phyloP scores from a whole-genome alignment of 2,113 vertebrate species.

The Pygoscelis antarcticus region DNA sequence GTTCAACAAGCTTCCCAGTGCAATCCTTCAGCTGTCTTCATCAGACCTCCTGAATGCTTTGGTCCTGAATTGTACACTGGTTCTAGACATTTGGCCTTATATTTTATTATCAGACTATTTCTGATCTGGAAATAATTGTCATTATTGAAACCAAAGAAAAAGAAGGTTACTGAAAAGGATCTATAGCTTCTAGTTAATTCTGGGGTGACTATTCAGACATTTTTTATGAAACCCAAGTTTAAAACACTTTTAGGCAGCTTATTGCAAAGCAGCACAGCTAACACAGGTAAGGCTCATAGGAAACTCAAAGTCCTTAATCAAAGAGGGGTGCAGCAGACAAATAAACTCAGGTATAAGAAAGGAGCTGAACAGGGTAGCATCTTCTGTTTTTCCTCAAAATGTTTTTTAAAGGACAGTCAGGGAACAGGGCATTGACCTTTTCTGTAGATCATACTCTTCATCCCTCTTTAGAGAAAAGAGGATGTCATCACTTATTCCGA shows the following conservation, averaged over 20 bases:
- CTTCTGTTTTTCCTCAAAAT: background rate
- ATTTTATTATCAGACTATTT: background rate
- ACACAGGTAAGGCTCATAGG: background rate
- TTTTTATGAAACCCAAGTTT: background rate
- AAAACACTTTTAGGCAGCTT: background rate
- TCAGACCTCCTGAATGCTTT: background rate
- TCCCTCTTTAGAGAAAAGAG: background rate
- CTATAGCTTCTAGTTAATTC: background rate
- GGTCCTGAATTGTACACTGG: background rate
- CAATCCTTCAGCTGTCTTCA: background rate
- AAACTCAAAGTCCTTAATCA: background rate
- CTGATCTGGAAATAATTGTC: background rate
- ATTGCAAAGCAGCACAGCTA: background rate
- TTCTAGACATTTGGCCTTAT: background rate
- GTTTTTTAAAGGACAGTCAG: background rate
- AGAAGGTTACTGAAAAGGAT: background rate
- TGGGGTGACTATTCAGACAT: background rate
- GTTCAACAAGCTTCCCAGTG: background rate
- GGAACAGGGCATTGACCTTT: background rate
- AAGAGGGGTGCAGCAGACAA: background rate
- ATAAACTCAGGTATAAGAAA: background rate
- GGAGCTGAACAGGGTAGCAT: background rate
- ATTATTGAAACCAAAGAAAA: background rate
- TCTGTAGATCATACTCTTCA: background rate
- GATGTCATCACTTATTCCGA: background rate